Evolutionary conservation across 2,113 vertebrate species (phyloP), one percentile per base, ranked within the genome.

Genomic region (Hassar affinis): DNA sequence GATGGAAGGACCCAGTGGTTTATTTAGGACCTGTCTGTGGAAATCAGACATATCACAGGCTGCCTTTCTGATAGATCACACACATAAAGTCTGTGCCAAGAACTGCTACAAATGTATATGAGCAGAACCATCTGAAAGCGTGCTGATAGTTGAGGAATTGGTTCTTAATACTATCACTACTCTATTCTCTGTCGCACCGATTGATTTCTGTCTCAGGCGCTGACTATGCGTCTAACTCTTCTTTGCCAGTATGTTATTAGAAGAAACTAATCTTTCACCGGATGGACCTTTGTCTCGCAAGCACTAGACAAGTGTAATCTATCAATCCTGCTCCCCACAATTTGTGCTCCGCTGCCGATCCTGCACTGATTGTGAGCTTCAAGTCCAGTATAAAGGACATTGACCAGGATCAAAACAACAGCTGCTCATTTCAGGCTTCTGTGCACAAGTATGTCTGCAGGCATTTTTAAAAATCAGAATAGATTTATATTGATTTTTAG

Each of bases 401-500:
- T 62, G 77, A 57, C 18, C 52, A 33, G 81, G 25, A 88, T 79
- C 77, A 81, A 78, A 81, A 82, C 66, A 87, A 78, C 81, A 88
- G 74, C 33, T 82, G 75, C 54, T 81, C 71, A 76, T 83, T 76
- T 83, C 62, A 76, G 81, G 76, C 72, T 75, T 22, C 81, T 82
- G 42, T 78, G 35, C 80, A 82, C 76, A 75, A 80, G 78, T 56
- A 78, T 68, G 33, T 68, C 86, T 68, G 69, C 59, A n/a, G 84
- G 79, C 79, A 69, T 66, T 78, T 74, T 42, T 17, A 56, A 68
- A 84, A 83, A 84, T 80, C 52, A 52, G 80, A 80, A 79, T 68
- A 78, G 79, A 85, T 84, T 87, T 78, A 27, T 86, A 89, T 89
- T 82, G 80, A 87, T 87, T 78, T 80, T 83, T 72, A n/a, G 62